phyloP scores from a whole-genome alignment of 2,113 vertebrate genomes.

The Hucho hucho region DNA sequence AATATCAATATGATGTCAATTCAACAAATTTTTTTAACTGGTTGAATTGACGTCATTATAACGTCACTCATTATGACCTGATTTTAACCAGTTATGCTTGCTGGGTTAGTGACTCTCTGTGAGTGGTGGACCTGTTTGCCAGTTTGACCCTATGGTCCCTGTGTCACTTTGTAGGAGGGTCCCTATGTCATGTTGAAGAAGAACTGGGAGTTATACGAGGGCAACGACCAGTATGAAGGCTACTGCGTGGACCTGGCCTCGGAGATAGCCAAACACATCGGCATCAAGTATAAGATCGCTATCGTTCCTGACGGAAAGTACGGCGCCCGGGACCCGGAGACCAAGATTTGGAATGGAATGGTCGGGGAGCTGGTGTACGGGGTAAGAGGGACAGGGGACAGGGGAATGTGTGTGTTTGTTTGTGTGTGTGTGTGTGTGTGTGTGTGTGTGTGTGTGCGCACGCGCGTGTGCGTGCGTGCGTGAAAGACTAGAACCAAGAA shows the following conservation, averaged over 20 bases:
- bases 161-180: slow-evolving; percentile 91
- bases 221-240: slow-evolving; percentile 98
- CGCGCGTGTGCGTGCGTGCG: no score
- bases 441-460: neutral
- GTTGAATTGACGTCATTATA: no score
- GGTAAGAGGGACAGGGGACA: slow-evolving; percentile 76
- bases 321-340: slow-evolving; percentile 97
- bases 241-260: slow-evolving; percentile 99
- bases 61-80: no score
- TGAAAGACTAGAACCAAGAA: no score
- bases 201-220: slow-evolving; percentile 97
- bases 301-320: slow-evolving; percentile 99
- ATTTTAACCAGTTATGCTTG: no score
- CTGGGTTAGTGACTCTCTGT: neutral
- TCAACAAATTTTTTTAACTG: no score
- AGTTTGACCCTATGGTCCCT: slow-evolving; percentile 27
- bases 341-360: slow-evolving; percentile 99
- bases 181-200: slow-evolving; percentile 99
- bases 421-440: neutral
- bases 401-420: neutral
- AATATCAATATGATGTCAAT: no score
- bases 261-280: slow-evolving; percentile 99
- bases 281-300: slow-evolving; percentile 99
- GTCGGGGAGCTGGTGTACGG: slow-evolving; percentile 99
- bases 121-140: neutral